Evolutionary conservation across 2,113 vertebrate genomes (phyloP).

Genomic region (Gadus macrocephalus): DNA sequence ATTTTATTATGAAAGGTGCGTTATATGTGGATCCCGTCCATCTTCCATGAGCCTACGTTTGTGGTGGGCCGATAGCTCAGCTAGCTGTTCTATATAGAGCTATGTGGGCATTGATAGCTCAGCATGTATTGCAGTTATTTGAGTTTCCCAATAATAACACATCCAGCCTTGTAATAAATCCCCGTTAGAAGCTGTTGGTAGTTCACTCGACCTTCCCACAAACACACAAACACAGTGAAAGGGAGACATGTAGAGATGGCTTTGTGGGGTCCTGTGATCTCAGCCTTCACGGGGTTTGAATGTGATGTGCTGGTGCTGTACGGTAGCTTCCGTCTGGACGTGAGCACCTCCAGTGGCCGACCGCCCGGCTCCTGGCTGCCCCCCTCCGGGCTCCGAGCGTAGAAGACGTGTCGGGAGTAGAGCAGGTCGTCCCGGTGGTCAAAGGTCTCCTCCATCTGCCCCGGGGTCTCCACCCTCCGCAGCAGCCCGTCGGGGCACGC

Average conservation of each 20-base stretch:
- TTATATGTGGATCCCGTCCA: too few species aligned
- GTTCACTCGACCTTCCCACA: not conserved
- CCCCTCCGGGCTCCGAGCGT: slow-evolving; percentile 44
- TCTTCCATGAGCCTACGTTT: too few species aligned
- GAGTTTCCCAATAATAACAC: too few species aligned
- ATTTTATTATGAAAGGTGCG: too few species aligned
- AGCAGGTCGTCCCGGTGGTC: slow-evolving; percentile 77
- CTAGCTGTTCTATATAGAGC: too few species aligned
- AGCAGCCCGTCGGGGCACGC: slow-evolving; percentile 70
- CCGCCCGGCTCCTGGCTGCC: slow-evolving; percentile 8
- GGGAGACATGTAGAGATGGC: not conserved
- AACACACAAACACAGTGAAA: slow-evolving; percentile 7
- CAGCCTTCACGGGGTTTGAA: not conserved
- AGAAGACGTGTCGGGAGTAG: slow-evolving; percentile 58
- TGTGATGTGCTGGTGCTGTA: not conserved
- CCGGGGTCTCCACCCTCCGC: slow-evolving; percentile 58
- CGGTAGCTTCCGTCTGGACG: not conserved
- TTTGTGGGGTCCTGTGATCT: not conserved
- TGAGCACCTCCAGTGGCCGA: slow-evolving; percentile 46
- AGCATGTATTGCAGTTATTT: too few species aligned
- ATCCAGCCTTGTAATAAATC: too few species aligned
- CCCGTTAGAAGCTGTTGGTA: too few species aligned
- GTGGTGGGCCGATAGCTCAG: too few species aligned
- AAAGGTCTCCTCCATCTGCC: slow-evolving; percentile 76
- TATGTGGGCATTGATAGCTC: too few species aligned